Percentiles rank a stretch among this genome's conserved stretches.
Evolutionary conservation across 2,113 vertebrate genomes (phyloP).

Genomic region (Myrmecobius fasciatus): DNA sequence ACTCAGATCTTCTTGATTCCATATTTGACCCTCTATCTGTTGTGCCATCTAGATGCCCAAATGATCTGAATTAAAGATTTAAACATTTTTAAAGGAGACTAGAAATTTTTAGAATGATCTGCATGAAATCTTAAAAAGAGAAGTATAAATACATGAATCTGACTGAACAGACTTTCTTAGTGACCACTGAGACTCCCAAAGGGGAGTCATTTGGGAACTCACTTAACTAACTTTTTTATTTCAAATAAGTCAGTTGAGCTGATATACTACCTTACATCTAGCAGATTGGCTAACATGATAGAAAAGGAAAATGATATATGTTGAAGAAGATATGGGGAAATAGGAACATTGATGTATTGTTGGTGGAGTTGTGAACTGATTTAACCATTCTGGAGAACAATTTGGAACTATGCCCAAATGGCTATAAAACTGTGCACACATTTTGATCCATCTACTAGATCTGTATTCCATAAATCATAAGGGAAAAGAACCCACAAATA

Average conservation of each 20-base stretch:
- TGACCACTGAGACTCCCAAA: neutral
- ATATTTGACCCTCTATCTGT: neutral
- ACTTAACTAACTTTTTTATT: neutral
- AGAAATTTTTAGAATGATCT: neutral
- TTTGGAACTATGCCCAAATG: too few relatives aligned
- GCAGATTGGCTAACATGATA: too few relatives aligned
- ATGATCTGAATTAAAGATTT: neutral
- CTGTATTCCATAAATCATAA: too few relatives aligned
- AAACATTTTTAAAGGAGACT: neutral
- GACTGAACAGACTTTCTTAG: conserved; percentile 20
- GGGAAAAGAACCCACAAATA: too few relatives aligned
- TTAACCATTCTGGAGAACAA: too few relatives aligned
- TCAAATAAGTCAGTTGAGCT: neutral
- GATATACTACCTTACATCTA: too few relatives aligned
- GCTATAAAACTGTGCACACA: too few relatives aligned
- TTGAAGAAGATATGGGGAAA: too few relatives aligned
- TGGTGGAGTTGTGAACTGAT: too few relatives aligned
- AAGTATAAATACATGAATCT: neutral
- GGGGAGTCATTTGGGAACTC: conserved; percentile 10
- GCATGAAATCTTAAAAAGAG: conserved; percentile 21
- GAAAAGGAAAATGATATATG: too few relatives aligned
- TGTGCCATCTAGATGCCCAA: neutral
- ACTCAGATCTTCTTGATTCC: neutral
- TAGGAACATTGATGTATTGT: too few relatives aligned
- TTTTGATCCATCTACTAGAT: too few relatives aligned